Conservation (phyloP, 2,113 vertebrate species). For the Ammodytes dubius region DNA sequence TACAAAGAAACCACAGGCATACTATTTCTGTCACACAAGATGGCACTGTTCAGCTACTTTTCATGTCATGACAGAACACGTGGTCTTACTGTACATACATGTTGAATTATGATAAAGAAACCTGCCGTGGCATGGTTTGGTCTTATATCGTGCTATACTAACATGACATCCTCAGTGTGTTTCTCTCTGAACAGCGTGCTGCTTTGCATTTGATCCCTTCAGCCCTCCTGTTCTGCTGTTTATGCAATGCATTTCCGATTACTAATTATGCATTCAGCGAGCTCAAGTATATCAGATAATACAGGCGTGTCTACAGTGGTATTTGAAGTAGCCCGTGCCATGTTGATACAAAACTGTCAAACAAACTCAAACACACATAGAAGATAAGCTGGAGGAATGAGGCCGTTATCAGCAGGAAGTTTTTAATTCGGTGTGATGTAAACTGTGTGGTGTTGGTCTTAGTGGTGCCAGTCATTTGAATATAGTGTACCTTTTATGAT, state of each 20-base stretch:
- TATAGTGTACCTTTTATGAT: slow-evolving; percentile 17
- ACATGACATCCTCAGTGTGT: not conserved
- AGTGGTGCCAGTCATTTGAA: slow-evolving; percentile 30
- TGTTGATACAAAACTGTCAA: slow-evolving; percentile 69
- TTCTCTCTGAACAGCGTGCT: not conserved
- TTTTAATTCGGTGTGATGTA: slow-evolving; percentile 60
- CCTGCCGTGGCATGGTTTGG: not conserved
- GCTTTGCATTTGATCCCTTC: not conserved
- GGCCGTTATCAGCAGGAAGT: slow-evolving; percentile 59
- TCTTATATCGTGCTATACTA: not conserved
- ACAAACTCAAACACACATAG: slow-evolving; percentile 66
- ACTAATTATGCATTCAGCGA: slow-evolving; percentile 33
- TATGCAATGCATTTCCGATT: slow-evolving; percentile 6
- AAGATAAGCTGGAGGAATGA: slow-evolving; percentile 41
- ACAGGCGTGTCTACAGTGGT: slow-evolving; percentile 3
- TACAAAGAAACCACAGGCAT: not conserved
- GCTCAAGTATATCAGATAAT: slow-evolving; percentile 18
- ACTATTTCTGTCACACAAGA: slow-evolving; percentile 56
- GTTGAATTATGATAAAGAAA: slow-evolving; percentile 8
- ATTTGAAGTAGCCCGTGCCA: slow-evolving; percentile 24
- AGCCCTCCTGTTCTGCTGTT: not conserved
- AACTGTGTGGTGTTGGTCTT: slow-evolving; percentile 67
- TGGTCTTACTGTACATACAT: not conserved
- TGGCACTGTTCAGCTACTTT: slow-evolving; percentile 68
- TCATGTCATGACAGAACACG: not conserved